phyloP scores from a whole-genome alignment of 92 coral and sea anemone species.

The Chrysogorgia sp. region DNA sequence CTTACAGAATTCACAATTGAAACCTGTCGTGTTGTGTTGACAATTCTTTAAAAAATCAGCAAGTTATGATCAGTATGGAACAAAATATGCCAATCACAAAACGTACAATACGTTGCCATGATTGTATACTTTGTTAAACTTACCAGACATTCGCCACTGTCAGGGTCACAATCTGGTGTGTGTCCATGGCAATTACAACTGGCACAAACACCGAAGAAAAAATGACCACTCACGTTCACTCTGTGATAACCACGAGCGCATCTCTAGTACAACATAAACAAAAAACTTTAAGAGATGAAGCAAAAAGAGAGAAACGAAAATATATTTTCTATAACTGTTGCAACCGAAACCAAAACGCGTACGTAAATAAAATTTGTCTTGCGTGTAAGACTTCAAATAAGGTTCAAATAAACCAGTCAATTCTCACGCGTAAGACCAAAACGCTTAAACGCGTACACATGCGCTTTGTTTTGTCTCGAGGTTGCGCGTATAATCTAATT shows the following conservation, averaged over 20 bases:
- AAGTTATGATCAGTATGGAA: not conserved
- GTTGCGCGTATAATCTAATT: too few relatives aligned
- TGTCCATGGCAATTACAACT: slow-evolving; percentile 85
- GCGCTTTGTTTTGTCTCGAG: too few relatives aligned
- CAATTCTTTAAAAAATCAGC: slow-evolving; percentile 66
- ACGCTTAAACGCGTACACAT: too few relatives aligned
- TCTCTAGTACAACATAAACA: slow-evolving; percentile 56
- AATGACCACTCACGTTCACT: slow-evolving; percentile 75
- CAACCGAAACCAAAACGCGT: not conserved
- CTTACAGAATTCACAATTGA: slow-evolving; percentile 79
- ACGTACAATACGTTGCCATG: too few relatives aligned
- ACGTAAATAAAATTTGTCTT: too few relatives aligned
- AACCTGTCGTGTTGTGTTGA: slow-evolving; percentile 89
- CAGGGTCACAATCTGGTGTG: slow-evolving; percentile 82
- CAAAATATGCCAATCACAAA: not conserved
- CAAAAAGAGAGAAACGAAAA: not conserved
- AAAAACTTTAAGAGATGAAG: not conserved
- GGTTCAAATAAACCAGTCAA: too few relatives aligned
- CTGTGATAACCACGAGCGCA: slow-evolving; percentile 91
- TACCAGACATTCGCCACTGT: slow-evolving; percentile 88
- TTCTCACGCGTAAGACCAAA: too few relatives aligned
- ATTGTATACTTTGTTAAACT: slow-evolving; percentile 22
- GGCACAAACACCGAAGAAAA: slow-evolving; percentile 80
- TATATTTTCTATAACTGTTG: too few relatives aligned
- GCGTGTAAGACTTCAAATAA: too few relatives aligned